Evolutionary conservation across 2,888 invertebrate species (phyloP), one percentile per base, ranked within the genome.

Genomic region (Myathropa florea): DNA sequence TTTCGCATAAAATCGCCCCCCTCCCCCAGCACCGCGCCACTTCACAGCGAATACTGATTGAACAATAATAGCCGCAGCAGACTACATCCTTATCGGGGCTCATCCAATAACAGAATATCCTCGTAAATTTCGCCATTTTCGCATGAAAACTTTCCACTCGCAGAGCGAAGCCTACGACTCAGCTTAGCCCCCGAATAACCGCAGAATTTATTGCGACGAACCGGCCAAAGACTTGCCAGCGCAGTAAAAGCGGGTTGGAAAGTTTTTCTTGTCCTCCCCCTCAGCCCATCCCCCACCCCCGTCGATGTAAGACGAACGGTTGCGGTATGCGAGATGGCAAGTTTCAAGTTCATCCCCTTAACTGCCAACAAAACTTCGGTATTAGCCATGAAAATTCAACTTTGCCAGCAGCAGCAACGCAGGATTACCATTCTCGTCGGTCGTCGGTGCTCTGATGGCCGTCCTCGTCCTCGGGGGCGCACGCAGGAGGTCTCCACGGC

Each of bases 361-460:
- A 84, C 84, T 67, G 81, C 79, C 75, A 60, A 60, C 60, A 36
- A 71, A 77, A 77, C 64, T 81, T 72, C 53, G 28, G 26, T 80
- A 80, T 76, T 84, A 71, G 81, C 26, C 33, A 65, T 80, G 80
- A 76, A 81, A 72, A 81, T 81, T 85, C 81, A 81, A 77, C 84
- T 81, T 85, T 68, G 61, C 21, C 67, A 72, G 72, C 76, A 77
- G 84, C 10, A 33, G 33, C n/a, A n/a, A n/a, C 33, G 18, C 46
- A 61, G 76, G 84, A 85, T 81, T 85, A 85, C 67, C 76, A 81
- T 81, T 46, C 18, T 6, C n/a, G 46, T 84, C 59, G 70, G 76
- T 46, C 53, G 70, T 72, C 72, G 77, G 70, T 77, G 60, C 46
- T n/a, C n/a, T n/a, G n/a, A 33, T 33, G 33, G 59, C 21, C 61